Evolutionary conservation across 2,797 vertebrate genomes (phyloP), one percentile per base, ranked within the genome.

Genomic region (Coregonus sp.): DNA sequence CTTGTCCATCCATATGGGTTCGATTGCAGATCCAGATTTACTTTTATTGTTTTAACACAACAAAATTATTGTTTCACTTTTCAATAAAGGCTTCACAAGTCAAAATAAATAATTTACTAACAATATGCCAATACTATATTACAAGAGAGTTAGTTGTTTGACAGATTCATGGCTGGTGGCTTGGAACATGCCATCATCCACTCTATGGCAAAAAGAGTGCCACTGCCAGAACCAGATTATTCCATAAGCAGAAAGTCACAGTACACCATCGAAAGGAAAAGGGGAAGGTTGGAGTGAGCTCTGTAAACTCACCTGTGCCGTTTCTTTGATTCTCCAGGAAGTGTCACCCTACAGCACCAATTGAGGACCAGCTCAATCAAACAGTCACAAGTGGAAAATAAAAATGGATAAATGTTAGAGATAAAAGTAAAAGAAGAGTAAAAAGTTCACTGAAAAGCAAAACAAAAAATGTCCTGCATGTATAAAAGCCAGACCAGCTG

Each of bases 401-500:
- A 76, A 84, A 83, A 37, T 76, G 83, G 80, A 56, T 6, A 70
- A 67, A 80, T 72, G 1, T 72, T 79, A 11, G 16, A 81, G 61
- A 61, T 78, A 83, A 47, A 47, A 31, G 25, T 14, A 54, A 85
- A 65, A 77, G 65, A 29, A 47, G 20, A 37, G 73, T 65, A 81
- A 81, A 80, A 83, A 79, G 82, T 40, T 69, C 35, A 5, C 35
- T 72, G 79, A 79, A 89, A 85, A 35, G 75, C 50, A 78, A 81
- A 79, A 81, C 78, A 20, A 86, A 80, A 84, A 93, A 94, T 93
- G 92, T 81, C 96, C 96, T 88, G 95, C 96, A 96, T 95, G 84
- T 96, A 84, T 96, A 96, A 95, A 98, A 99, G 98, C 98, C 97
- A 99, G 97, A 97, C 97, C 98, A 98, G 97, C 98, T 99, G 97